A percentile compares a stretch with the other conserved stretches of the same genome.
phyloP scores from a whole-genome alignment of 2,113 vertebrate genomes.

The Cygnus atratus region DNA sequence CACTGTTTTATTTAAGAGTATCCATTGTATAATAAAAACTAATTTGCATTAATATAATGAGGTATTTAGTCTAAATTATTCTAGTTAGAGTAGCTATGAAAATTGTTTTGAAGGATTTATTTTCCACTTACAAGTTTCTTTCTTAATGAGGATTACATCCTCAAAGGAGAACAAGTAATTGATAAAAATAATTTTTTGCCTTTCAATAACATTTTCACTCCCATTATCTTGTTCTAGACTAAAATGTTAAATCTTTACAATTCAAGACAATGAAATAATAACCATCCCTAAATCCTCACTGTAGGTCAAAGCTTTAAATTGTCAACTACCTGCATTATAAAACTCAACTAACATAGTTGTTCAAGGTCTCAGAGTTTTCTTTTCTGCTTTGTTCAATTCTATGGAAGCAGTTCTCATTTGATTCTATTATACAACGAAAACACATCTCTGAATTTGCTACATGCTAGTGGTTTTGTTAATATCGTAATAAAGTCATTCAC shows the following conservation, averaged over 20 bases:
- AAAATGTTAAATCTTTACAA: slow-evolving; percentile 33
- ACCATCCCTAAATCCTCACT: background rate
- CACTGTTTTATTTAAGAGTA: slow-evolving; percentile 42
- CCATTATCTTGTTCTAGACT: slow-evolving; percentile 22
- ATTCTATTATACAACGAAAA: background rate
- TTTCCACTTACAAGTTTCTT: slow-evolving; percentile 38
- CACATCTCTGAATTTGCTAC: background rate
- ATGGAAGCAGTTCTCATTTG: background rate
- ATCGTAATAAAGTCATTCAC: background rate
- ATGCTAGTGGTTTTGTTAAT: background rate
- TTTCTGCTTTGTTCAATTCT: background rate
- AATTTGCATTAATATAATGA: slow-evolving; percentile 63
- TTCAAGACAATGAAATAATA: slow-evolving; percentile 8
- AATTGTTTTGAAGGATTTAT: slow-evolving; percentile 68
- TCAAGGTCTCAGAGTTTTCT: slow-evolving; percentile 10
- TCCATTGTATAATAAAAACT: slow-evolving; percentile 25
- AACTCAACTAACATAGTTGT: background rate
- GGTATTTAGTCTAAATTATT: slow-evolving; percentile 50
- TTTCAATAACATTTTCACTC: slow-evolving; percentile 24
- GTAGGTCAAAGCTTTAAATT: background rate
- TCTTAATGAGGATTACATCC: slow-evolving; percentile 53
- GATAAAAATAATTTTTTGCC: slow-evolving; percentile 43
- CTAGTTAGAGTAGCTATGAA: slow-evolving; percentile 35
- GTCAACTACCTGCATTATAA: background rate
- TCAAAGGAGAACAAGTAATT: slow-evolving; percentile 56